phyloP scores from a whole-genome alignment of 2,797 vertebrate species.

The Morelia viridis region DNA sequence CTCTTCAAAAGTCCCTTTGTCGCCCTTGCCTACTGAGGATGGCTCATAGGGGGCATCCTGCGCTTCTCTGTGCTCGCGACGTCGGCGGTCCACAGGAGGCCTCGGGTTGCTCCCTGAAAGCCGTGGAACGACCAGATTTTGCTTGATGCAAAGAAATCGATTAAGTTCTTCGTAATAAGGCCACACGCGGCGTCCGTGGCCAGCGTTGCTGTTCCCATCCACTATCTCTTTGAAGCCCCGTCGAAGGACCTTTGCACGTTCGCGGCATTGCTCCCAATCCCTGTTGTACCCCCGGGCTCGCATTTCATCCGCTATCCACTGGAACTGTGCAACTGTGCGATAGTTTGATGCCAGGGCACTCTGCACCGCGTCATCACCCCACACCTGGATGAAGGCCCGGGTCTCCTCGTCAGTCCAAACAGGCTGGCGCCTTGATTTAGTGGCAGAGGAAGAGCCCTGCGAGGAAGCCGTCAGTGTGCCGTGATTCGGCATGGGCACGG shows the following conservation, averaged over 20 bases:
- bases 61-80: slow-evolving; percentile 25
- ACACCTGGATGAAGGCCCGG: slow-evolving; percentile 43
- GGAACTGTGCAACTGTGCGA: slow-evolving; percentile 35
- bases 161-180: slow-evolving; percentile 36
- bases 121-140: slow-evolving; percentile 38
- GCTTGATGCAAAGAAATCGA: slow-evolving; percentile 42
- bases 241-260: slow-evolving; percentile 36
- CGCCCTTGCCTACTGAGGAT: background rate
- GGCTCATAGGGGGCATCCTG: slow-evolving; percentile 28
- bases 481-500: slow-evolving; percentile 36
- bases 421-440: slow-evolving; percentile 33
- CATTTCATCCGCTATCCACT: slow-evolving; percentile 43
- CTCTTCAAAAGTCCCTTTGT: slow-evolving; percentile 41
- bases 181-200: slow-evolving; percentile 31
- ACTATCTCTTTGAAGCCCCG: slow-evolving; percentile 40
- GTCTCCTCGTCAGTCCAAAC: slow-evolving; percentile 40
- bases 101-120: slow-evolving; percentile 29
- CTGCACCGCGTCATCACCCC: slow-evolving; percentile 35
- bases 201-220: slow-evolving; percentile 32
- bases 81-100: slow-evolving; percentile 25
- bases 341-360: slow-evolving; percentile 36
- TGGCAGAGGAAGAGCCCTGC: slow-evolving; percentile 34
- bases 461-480: slow-evolving; percentile 29
- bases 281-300: slow-evolving; percentile 39
- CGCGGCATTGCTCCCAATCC: slow-evolving; percentile 37